Evolutionary conservation across 2,113 vertebrate genomes (phyloP), one percentile per base, ranked within the genome.

Genomic region (Cyanoderma ruficeps): DNA sequence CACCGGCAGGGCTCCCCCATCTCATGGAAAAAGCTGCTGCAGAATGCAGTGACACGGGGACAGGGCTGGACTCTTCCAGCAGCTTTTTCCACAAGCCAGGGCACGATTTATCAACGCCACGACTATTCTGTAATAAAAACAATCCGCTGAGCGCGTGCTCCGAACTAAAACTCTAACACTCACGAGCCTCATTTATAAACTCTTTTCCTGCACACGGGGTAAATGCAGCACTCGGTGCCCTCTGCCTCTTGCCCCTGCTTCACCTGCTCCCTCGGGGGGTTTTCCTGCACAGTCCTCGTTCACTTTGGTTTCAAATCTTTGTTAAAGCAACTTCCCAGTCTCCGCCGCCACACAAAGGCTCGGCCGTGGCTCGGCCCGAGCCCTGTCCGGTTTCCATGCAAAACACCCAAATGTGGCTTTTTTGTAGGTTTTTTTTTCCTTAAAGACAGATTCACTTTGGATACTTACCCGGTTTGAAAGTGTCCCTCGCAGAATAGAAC

Each of bases 401-500:
- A 91, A 94, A 87, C 28, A 20, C 55, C 85, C 65, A 47, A 83
- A 85, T 27, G 61, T 87, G 78, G 37, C 71, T 95, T 63, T 70
- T 67, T 55, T 4, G 17, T 30, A 47, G 47, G 15, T 83, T 87
- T 87, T 41, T 39, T 53, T 87, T 85, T 53, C 56, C 52, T 95
- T 91, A 82, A 95, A 95, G 90, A 59, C 60, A 76, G 63, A 89
- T 83, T 71, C 52, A 3, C 91, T 95, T 81, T 75, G 39, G 87
- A 95, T 65, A 94, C 98, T 98, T 64, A 98, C 98, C 98, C 52
- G 98, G 98, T 87, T 88, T 97, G 98, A 98, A 98, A 60, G 96
- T 83, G 55, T 98, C 97, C 64, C 95, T 90, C n/a, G 96, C 89
- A 63, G 98, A 97, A 89, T 98, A 98, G 94, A 98, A 98, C 94